phyloP scores from a whole-genome alignment of 2,797 vertebrate genomes.

The Silurus aristotelis region DNA sequence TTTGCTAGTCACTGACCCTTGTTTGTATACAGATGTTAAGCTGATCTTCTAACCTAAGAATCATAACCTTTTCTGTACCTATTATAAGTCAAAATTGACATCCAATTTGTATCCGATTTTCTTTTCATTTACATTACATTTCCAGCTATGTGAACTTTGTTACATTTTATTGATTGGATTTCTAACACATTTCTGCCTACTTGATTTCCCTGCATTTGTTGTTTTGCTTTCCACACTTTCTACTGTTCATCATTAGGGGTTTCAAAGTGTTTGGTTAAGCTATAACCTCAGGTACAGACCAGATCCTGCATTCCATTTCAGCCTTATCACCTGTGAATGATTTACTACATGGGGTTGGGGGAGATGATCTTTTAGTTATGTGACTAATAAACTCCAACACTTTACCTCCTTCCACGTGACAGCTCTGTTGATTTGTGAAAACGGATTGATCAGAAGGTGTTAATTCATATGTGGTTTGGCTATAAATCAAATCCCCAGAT shows the following conservation, averaged over 20 bases:
- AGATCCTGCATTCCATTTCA: constrained; percentile 20
- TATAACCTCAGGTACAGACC: constrained; percentile 18
- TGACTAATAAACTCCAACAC: neutral
- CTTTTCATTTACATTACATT: neutral
- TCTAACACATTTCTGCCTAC: neutral
- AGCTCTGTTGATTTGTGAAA: neutral
- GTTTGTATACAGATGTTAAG: constrained; percentile 14
- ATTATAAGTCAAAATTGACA: neutral
- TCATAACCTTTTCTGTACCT: neutral
- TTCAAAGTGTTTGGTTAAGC: neutral
- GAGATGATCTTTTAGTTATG: neutral
- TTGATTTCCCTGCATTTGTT: neutral
- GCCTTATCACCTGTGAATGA: constrained; percentile 70
- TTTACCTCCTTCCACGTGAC: neutral
- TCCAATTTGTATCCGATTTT: neutral
- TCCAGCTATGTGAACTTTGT: neutral
- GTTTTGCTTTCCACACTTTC: neutral
- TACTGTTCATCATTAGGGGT: neutral
- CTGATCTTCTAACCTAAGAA: neutral
- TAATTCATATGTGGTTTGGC: neutral
- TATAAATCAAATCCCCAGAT: neutral
- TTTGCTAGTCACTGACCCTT: neutral
- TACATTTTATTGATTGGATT: neutral
- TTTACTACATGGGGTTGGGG: constrained; percentile 53
- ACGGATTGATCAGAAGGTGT: neutral